Conservation (phyloP, 2,797 vertebrate species). For the Tangara arthus region DNA sequence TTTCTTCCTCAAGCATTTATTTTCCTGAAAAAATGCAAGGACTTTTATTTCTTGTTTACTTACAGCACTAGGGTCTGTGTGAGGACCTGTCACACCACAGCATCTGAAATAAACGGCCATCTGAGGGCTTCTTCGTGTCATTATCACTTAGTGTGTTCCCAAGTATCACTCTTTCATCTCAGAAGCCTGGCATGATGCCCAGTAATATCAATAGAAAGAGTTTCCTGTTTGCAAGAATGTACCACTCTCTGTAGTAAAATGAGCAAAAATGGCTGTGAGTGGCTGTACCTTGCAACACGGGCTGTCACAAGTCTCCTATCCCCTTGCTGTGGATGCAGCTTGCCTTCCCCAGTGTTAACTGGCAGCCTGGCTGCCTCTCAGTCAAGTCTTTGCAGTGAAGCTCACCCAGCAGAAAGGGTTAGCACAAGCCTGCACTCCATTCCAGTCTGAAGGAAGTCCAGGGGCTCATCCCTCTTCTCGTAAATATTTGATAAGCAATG, state of each 20-base stretch:
- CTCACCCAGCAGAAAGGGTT: background rate
- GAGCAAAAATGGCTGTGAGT: background rate
- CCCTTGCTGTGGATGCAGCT: background rate
- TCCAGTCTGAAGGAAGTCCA: background rate
- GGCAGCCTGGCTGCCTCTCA: background rate
- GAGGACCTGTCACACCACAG: background rate
- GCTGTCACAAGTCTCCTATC: background rate
- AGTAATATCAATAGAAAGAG: background rate
- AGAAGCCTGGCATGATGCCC: background rate
- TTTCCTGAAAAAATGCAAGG: background rate
- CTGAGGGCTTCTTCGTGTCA: background rate
- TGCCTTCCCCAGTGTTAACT: fast-evolving
- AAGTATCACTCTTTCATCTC: background rate
- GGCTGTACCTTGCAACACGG: fast-evolving
- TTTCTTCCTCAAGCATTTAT: background rate
- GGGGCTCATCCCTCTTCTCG: background rate
- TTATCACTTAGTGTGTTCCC: slow-evolving; percentile 2
- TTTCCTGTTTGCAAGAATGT: background rate
- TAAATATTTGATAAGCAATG: background rate
- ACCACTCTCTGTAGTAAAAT: background rate
- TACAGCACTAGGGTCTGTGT: background rate
- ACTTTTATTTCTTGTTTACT: background rate
- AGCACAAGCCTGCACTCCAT: background rate
- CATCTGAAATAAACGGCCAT: background rate
- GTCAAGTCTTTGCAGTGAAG: background rate